These are phyloP conservation scores for Grammatotria lemairii DNA, from an alignment of 2,113 vertebrate species.

Conservation along the genomic window DNA sequence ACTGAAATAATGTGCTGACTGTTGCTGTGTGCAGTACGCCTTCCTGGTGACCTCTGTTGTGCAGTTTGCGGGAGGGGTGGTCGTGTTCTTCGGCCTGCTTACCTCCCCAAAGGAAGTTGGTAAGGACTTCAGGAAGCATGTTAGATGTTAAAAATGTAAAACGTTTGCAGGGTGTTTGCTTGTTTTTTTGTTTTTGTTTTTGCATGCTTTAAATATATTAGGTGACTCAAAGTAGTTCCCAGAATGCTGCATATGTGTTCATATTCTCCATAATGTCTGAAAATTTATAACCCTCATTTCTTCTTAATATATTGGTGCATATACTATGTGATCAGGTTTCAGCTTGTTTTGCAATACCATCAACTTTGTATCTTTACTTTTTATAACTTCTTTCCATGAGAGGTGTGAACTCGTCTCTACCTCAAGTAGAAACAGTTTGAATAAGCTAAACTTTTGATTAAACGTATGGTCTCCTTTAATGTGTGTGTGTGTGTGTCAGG, in stretches of 20 bases:
- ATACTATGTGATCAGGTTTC: neutral
- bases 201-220: neutral
- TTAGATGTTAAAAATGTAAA: neutral
- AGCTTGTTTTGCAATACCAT: neutral
- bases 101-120: conserved; percentile 92
- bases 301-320: neutral
- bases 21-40: conserved; percentile 78
- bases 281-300: neutral
- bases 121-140: conserved; percentile 58
- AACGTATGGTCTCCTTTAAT: neutral
- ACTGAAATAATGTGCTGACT: neutral
- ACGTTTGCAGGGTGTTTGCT: accelerated
- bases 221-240: neutral
- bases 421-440: neutral
- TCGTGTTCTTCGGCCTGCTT: conserved; percentile 93
- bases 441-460: neutral
- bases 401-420: neutral
- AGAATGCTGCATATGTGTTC: neutral
- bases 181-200: neutral
- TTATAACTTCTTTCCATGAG: neutral
- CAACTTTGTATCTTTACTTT: neutral
- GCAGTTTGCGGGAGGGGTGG: conserved; percentile 90
- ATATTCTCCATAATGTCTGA: neutral
- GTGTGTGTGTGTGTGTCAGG: conserved; percentile 38
- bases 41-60: conserved; percentile 93